Evolutionary conservation across 2,797 vertebrate species (phyloP).

Genomic region (Cossypha dichroa): DNA sequence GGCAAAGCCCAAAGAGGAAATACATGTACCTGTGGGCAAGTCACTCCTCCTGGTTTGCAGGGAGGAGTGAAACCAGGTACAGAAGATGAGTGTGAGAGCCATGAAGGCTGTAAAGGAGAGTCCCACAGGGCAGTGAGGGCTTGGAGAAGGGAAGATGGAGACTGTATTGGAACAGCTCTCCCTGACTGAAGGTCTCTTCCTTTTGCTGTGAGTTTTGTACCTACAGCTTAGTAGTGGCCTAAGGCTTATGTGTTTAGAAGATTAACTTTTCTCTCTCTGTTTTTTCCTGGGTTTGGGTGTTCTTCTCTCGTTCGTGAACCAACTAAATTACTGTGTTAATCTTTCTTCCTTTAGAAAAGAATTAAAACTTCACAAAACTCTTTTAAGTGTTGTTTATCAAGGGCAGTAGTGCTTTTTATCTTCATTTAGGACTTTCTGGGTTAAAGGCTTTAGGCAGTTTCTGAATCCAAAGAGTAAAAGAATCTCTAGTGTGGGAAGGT

Average conservation of each 20-base stretch:
- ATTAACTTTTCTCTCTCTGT: neutral
- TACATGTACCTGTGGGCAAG: neutral
- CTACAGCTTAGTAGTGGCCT: neutral
- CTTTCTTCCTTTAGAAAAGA: neutral
- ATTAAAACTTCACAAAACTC: neutral
- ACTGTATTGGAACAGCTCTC: too few relatives aligned
- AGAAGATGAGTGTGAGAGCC: accelerated
- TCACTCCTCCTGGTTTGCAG: neutral
- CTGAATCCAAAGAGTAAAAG: neutral
- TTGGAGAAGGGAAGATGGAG: accelerated
- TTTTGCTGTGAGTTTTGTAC: neutral
- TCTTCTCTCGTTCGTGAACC: neutral
- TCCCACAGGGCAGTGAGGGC: accelerated
- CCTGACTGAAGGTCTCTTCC: accelerated
- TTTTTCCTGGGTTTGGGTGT: neutral
- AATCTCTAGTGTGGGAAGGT: neutral
- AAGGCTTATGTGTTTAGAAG: neutral
- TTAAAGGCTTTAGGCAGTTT: neutral
- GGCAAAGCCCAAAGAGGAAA: neutral
- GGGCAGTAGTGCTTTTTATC: neutral
- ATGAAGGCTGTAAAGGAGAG: neutral
- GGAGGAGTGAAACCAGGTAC: neutral
- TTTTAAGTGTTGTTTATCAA: neutral
- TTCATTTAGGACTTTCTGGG: neutral
- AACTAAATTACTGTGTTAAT: neutral